Base-by-base conservation (phyloP, 23 tunicate species). In the Clavelina lepadiformis region DNA sequence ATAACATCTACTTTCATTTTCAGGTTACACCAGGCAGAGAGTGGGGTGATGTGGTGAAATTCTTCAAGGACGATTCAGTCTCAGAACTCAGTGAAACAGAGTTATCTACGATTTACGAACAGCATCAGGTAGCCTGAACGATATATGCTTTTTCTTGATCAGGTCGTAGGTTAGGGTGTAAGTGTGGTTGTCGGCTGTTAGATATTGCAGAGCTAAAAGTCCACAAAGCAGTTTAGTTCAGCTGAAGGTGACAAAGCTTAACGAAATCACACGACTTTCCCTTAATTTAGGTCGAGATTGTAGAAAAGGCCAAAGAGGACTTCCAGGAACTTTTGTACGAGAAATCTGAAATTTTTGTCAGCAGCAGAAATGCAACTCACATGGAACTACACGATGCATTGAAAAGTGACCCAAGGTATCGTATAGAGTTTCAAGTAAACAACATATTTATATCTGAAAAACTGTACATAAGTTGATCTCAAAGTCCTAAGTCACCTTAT, bases 1-100 rank as follows among this genome's bases (percentile, higher is more conserved):
- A n/a, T n/a, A n/a, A n/a, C n/a, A n/a, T n/a, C n/a, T n/a, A n/a
- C n/a, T n/a, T n/a, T n/a, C n/a, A n/a, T n/a, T 25, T 46, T 66
- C 35, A 89, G 97, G 97, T 81, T 3, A 71, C 79, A 5, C 88
- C 97, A n/a, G 97, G 97, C 27, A 36, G 89, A 18, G 97, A 89
- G 25, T 89, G 97, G 97, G 73, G 60, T 20, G 89, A 89, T 30
- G 85, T 89, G 30, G 76, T 66, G 29, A 73, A 68, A 66, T 62
- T 46, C 44, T 81, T 89, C 66, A 81, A 56, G 70, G 58, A 75
- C 33, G 87, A 81, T 60, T 72, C 69, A 25, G 19, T 87, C 1
- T 35, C 38, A 7, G 96, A 87, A 47, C 33, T 87, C 19, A 67
- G 69, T 19, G 97, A 89, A 34, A 31, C 79, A 15, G 89, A 89